These are phyloP conservation scores for Aspidapion aeneum DNA, from an alignment of 2,888 invertebrate genomes.

Conservation along the genomic window DNA sequence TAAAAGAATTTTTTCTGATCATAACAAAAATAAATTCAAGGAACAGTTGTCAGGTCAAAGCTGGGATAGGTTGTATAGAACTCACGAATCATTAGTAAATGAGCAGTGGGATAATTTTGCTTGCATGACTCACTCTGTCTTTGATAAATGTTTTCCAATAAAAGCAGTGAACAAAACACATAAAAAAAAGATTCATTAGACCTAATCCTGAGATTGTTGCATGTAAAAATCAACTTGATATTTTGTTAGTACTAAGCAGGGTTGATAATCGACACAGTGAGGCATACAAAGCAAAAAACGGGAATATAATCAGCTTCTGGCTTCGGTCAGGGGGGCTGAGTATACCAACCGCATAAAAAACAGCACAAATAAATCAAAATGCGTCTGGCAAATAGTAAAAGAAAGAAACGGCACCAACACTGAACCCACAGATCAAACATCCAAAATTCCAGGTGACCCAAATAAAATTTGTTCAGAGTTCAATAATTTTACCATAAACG, in stretches of 20 bases:
- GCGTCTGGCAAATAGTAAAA: background rate
- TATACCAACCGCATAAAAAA: background rate
- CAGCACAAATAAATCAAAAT: background rate
- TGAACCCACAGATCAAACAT: no score
- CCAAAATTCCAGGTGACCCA: no score
- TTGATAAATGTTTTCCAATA: background rate
- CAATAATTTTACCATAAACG: no score
- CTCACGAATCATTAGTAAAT: background rate
- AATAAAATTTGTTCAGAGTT: no score
- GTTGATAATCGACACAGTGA: background rate
- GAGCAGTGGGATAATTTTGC: background rate
- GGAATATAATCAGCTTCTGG: background rate
- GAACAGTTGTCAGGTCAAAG: background rate
- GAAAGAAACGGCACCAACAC: background rate
- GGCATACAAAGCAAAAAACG: background rate
- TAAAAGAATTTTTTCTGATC: background rate
- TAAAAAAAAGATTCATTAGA: background rate
- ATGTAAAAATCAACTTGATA: background rate
- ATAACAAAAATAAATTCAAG: background rate
- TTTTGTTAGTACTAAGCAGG: background rate
- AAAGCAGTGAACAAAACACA: background rate
- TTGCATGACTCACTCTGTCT: no score
- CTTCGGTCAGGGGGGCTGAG: background rate
- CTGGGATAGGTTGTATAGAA: background rate
- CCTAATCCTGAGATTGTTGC: background rate